Evolutionary conservation across 2,888 invertebrate genomes (phyloP).

Genomic region (Crocallis elinguaria): DNA sequence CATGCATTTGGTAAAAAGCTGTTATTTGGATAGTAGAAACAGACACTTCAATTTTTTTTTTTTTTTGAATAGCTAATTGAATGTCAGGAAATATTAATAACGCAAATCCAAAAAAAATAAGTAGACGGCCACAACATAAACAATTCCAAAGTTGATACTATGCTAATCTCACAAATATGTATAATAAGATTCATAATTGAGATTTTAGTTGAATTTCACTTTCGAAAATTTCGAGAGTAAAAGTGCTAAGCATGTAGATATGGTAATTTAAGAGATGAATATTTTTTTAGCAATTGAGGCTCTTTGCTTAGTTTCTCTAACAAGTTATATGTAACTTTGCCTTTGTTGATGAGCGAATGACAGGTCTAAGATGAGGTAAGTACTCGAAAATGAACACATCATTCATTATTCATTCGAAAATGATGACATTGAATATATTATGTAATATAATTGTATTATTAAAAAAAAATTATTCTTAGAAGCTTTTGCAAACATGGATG

Average conservation of each 20-base stretch:
- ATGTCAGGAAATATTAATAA: no score
- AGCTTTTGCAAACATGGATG: no score
- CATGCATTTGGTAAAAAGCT: no score
- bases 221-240: constrained; percentile 53
- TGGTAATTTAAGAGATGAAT: constrained; percentile 46
- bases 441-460: background rate
- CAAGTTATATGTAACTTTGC: background rate
- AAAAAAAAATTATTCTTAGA: background rate
- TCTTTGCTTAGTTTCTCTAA: constrained; percentile 28
- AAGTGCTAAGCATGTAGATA: constrained; percentile 46
- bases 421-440: background rate
- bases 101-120: no score
- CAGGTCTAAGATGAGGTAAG: background rate
- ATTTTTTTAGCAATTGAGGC: constrained; percentile 29
- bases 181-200: constrained; percentile 32
- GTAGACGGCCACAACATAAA: background rate
- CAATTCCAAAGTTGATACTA: background rate
- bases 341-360: constrained; percentile 1
- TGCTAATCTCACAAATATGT: constrained; percentile 24
- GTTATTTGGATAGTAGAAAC: no score
- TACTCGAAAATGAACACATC: background rate
- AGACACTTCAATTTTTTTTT: no score
- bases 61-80: no score
- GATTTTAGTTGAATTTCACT: constrained; percentile 46
- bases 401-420: background rate